Percentiles rank a stretch among this genome's conserved stretches.
Conservation (phyloP, 2,113 vertebrate species). For the Machaerirhynchus nigripectus region DNA sequence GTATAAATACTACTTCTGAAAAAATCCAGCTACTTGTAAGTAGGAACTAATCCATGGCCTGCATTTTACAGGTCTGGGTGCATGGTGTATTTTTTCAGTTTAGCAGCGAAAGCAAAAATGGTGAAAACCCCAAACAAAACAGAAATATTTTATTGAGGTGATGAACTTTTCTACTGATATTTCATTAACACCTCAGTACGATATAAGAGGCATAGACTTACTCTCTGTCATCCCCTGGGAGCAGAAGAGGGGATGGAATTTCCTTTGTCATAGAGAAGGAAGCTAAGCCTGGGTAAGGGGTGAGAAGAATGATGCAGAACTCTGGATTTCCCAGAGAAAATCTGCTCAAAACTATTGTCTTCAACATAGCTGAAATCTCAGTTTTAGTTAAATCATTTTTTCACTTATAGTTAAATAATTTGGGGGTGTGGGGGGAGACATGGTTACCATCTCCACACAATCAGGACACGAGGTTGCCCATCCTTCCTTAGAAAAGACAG, state of each 20-base stretch:
- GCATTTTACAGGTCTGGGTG: background rate
- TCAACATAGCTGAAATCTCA: background rate
- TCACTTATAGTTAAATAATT: background rate
- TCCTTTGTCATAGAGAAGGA: background rate
- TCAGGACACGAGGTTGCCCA: background rate
- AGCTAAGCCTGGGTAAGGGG: background rate
- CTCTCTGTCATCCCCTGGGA: background rate
- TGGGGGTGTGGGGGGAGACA: rapidly evolving
- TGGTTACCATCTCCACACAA: background rate
- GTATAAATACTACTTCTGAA: background rate
- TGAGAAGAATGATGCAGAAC: background rate
- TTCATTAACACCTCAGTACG: background rate
- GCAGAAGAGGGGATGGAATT: background rate
- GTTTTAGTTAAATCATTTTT: background rate
- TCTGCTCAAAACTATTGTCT: background rate
- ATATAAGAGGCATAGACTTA: background rate
- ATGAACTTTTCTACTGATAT: background rate
- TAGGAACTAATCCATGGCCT: background rate
- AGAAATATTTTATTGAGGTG: background rate
- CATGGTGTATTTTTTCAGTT: background rate
- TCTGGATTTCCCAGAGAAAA: background rate
- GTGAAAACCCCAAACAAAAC: background rate
- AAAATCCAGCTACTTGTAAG: background rate
- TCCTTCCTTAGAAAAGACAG: background rate
- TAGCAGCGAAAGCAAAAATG: background rate